Evolutionary conservation across 2,113 vertebrate genomes (phyloP).

Genomic region (Guaruba guarouba): DNA sequence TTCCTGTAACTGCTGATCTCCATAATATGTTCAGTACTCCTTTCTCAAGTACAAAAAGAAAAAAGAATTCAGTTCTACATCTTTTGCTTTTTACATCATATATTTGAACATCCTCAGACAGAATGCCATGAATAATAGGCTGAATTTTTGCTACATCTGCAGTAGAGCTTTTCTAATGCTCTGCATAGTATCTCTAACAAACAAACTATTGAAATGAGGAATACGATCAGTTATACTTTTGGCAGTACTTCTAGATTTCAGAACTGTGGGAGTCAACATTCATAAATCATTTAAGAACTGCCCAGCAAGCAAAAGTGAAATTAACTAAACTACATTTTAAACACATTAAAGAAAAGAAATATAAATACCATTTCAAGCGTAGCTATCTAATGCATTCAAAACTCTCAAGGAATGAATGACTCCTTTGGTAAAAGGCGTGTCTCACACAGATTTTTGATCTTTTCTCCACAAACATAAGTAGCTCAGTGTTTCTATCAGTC

Average conservation of each 20-base stretch:
- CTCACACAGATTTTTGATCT: not conserved
- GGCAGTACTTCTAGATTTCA: conserved; percentile 12
- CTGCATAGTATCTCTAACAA: conserved; percentile 15
- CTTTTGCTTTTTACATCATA: not conserved
- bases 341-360: not conserved
- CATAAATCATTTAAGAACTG: conserved; percentile 46
- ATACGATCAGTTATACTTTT: conserved; percentile 5
- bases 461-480: not conserved
- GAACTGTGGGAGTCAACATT: not conserved
- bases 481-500: not conserved
- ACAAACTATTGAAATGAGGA: conserved; percentile 43
- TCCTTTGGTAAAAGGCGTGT: not conserved
- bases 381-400: not conserved
- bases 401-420: not conserved
- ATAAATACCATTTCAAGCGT: not conserved
- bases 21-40: not conserved
- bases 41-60: not conserved
- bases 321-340: conserved; percentile 25
- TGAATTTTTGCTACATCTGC: not conserved
- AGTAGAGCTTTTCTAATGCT: not conserved
- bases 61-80: not conserved
- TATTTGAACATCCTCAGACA: not conserved
- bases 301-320: conserved; percentile 46
- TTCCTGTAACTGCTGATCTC: not conserved
- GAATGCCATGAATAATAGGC: not conserved